A percentile compares a stretch with the other conserved stretches of the same genome.
Conservation (phyloP, 2,888 invertebrate species). For the Drosophila kuntzei region DNA sequence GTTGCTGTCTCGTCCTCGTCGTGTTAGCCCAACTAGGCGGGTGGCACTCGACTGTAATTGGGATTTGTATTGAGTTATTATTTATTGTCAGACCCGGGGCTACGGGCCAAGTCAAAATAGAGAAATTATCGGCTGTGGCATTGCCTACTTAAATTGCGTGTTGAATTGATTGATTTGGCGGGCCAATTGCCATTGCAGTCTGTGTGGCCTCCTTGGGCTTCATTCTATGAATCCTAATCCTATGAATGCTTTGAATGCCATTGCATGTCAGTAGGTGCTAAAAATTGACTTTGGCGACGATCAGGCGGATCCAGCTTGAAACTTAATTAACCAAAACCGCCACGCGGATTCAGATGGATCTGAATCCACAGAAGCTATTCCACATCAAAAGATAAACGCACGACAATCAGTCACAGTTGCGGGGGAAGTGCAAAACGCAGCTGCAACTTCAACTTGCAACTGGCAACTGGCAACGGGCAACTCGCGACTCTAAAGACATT, state of each 20-base stretch:
- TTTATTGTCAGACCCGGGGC: conserved; percentile 65
- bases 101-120: conserved; percentile 69
- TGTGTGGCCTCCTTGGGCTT: conserved; percentile 9
- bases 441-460: conserved; percentile 47
- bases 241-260: conserved; percentile 12
- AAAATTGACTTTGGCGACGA: conserved; percentile 65
- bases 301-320: conserved; percentile 60
- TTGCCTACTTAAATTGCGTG: conserved; percentile 74
- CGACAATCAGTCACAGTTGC: conserved; percentile 82
- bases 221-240: conserved; percentile 3
- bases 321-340: conserved; percentile 74
- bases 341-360: conserved; percentile 39
- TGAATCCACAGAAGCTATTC: conserved; percentile 74
- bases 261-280: conserved; percentile 80
- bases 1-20: conserved; percentile 18
- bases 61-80: conserved; percentile 83
- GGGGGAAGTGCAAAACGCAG: conserved; percentile 64
- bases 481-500: conserved; percentile 59
- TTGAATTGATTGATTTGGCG: conserved; percentile 80
- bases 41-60: conserved; percentile 78
- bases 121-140: conserved; percentile 68
- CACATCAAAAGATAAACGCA: conserved; percentile 80
- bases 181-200: conserved; percentile 19
- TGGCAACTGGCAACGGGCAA: conserved; percentile 23
- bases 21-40: conserved; percentile 64